Base-by-base conservation (phyloP, 2,888 invertebrate species). In the Pachycephus smyrnensis region DNA sequence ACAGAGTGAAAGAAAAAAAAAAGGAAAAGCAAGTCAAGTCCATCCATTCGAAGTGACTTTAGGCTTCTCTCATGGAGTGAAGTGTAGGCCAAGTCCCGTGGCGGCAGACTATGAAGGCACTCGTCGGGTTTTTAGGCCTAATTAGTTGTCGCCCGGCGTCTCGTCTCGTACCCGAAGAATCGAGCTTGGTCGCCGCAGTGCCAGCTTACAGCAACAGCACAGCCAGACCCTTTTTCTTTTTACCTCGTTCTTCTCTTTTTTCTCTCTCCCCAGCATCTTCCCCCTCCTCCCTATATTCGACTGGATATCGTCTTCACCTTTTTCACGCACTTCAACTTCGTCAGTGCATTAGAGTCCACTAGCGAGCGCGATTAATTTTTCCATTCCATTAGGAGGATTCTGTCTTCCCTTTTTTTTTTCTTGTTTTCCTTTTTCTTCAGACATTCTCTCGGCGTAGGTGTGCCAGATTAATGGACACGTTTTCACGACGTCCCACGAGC, bases 61-160 rank as follows among this genome's bases (percentile, higher is more conserved):
- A 9, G 55, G 55, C 55, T 55, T 55, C 55, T 55, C 55, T 55
- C 55, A 55, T 23, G 55, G 55, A 55, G 55, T 23, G 55, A 55
- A 55, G 55, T 23, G 71, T 3, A 71, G 31, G 12, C 55, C 31
- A 31, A 71, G 71, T 71, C 31, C 71, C 71, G 81, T 81, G 85
- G 83, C 86, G 85, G 86, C 84, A 80, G 81, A 81, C 86, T 84
- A 79, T 84, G 84, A 87, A 86, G 84, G 86, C 86, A 75, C 84
- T 85, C 82, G 84, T 80, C 86, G 86, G 86, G 86, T 89, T 91
- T 90, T 91, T 90, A 90, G 89, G 87, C 89, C 91, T 91, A 91
- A 91, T 91, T 91, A 91, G 90, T 91, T 90, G 90, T 90, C 91
- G 91, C 90, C 87, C 84, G 86, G 85, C 88, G 88, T 89, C 88